phyloP scores from a whole-genome alignment of 2,113 vertebrate genomes.

The Corydoras maculifer region DNA sequence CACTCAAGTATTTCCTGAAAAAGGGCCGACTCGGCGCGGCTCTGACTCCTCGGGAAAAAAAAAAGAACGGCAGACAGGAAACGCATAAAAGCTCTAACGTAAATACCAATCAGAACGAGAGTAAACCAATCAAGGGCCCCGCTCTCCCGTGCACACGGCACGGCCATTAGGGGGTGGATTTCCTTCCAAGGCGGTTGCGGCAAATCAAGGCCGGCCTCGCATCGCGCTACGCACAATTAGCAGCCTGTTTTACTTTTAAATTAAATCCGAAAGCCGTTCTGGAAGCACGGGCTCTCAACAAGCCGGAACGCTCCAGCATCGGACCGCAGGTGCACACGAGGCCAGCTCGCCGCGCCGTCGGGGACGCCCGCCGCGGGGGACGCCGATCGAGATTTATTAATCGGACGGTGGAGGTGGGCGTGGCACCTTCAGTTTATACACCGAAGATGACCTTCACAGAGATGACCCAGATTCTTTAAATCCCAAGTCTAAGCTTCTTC shows the following conservation, averaged over 20 bases:
- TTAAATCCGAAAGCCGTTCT: slow-evolving; percentile 43
- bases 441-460: too few relatives aligned
- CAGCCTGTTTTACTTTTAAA: slow-evolving; percentile 54
- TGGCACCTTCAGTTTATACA: too few relatives aligned
- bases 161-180: slow-evolving; percentile 63
- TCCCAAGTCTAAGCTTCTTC: too few relatives aligned
- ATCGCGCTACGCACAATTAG: slow-evolving; percentile 51
- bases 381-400: too few relatives aligned
- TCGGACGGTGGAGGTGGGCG: too few relatives aligned
- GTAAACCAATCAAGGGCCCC: slow-evolving; percentile 63
- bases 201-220: slow-evolving; percentile 52
- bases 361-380: slow-evolving; percentile 8
- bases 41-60: slow-evolving; percentile 27
- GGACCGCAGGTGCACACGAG: slow-evolving; percentile 36
- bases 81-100: slow-evolving; percentile 54
- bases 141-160: slow-evolving; percentile 52
- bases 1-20: slow-evolving; percentile 4
- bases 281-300: slow-evolving; percentile 35
- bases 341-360: slow-evolving; percentile 34
- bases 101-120: slow-evolving; percentile 64
- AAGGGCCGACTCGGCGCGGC: slow-evolving; percentile 11
- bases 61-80: slow-evolving; percentile 49
- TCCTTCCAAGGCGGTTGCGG: slow-evolving; percentile 55
- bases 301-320: slow-evolving; percentile 24
- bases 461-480: too few relatives aligned